Base-by-base conservation (phyloP, 2,797 vertebrate genomes). In the Potorous gilbertii region DNA sequence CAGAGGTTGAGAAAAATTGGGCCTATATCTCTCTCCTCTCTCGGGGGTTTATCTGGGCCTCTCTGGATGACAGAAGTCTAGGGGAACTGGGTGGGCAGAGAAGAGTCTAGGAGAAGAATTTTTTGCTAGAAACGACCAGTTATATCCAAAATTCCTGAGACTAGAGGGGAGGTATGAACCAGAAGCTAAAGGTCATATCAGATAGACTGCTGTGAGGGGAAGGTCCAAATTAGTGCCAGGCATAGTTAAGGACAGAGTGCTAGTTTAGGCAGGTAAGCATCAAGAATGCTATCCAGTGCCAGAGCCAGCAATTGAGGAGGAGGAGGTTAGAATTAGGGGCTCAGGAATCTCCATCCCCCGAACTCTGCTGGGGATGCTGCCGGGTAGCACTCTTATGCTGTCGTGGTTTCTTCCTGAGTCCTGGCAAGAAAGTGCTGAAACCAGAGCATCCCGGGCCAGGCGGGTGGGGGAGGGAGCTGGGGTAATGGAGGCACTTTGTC, bases 401-500 rank as follows among this genome's bases (percentile, higher is more conserved):
- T 40, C 55, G 28, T 91, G 90, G 95, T 90, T 94, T 94, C 97
- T 96, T 95, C 94, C 97, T 92, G 97, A 10, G 31, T 94, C 8
- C 54, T 57, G 40, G 90, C 54, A 55, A 34, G 91, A 56, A 91
- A 96, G 93, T 66, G 95, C 96, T 97, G 97, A 98, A 97, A 97
- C 95, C 96, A 54, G 97, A 98, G 97, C 95, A 97, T 95, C 96
- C 93, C 91, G 92, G 94, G 74, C 74, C 74, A 94, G 91, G 95
- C 92, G 93, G 55, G n/a, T 93, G 97, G 31, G 97, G 95, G 93
- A n/a, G 95, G 96, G 95, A 62, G 97, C 92, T 95, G 98, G 21
- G 97, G 98, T 98, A 98, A 98, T 98, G 97, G 98, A 98, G 98
- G 98, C 98, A 98, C 97, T 98, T 98, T 98, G 98, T 98, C 98